phyloP scores from a whole-genome alignment of 2,888 invertebrate species.

The Pseudococcus jackbeardsleyi region DNA sequence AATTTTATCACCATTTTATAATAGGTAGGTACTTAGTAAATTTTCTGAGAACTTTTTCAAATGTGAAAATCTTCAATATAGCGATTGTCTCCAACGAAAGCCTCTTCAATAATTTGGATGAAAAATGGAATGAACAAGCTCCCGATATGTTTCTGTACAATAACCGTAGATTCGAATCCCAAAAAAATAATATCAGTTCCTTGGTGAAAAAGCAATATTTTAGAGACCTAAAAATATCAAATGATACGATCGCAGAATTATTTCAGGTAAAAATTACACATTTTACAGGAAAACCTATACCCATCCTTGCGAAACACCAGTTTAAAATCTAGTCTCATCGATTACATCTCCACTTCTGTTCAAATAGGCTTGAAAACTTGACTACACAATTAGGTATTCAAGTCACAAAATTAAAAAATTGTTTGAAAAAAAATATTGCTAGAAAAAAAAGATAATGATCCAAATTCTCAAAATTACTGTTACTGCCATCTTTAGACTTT shows the following conservation, averaged over 20 bases:
- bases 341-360: no score
- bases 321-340: no score
- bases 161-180: slow-evolving; percentile 65
- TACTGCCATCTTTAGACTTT: no score
- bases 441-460: no score
- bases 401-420: no score
- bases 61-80: slow-evolving; percentile 35
- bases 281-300: no score
- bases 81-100: slow-evolving; percentile 66
- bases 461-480: no score
- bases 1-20: not conserved
- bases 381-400: no score
- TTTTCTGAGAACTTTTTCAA: not conserved
- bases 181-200: not conserved
- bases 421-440: no score
- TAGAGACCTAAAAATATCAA: not conserved
- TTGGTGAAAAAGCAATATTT: slow-evolving; percentile 19
- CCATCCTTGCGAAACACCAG: no score
- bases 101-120: slow-evolving; percentile 66
- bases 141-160: slow-evolving; percentile 68
- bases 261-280: not conserved
- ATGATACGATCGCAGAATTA: slow-evolving; percentile 5
- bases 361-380: no score
- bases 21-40: not conserved
- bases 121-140: slow-evolving; percentile 67